Percentiles rank a stretch among this genome's conserved stretches.
phyloP scores from a whole-genome alignment of 2,888 invertebrate species.

The Drosophila siamana region DNA sequence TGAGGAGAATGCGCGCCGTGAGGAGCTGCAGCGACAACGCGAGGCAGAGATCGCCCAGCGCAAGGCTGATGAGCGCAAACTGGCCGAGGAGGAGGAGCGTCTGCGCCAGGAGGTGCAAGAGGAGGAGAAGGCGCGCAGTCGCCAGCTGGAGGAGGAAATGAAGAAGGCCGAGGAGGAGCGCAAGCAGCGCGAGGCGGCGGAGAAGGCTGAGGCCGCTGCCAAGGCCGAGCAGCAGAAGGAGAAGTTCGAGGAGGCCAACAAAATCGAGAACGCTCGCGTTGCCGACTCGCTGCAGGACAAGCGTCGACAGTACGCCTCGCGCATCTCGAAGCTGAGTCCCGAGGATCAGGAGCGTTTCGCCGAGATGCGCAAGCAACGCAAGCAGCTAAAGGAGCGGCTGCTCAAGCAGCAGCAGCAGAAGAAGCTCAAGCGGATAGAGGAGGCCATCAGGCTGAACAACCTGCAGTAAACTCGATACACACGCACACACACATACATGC shows the following conservation, averaged over 20 bases:
- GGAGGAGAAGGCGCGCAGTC: constrained; percentile 69
- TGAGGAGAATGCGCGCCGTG: constrained; percentile 78
- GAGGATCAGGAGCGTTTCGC: constrained; percentile 82
- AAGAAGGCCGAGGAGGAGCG: constrained; percentile 71
- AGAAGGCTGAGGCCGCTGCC: constrained; percentile 59
- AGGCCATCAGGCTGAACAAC: constrained; percentile 62
- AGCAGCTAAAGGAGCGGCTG: constrained; percentile 70
- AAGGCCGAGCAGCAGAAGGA: constrained; percentile 63
- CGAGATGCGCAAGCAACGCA: constrained; percentile 79
- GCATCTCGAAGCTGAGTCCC: constrained; percentile 78
- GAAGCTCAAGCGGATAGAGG: constrained; percentile 67
- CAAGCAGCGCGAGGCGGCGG: constrained; percentile 69
- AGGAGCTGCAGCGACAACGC: constrained; percentile 75
- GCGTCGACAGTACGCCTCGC: constrained; percentile 72
- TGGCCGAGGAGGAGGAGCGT: constrained; percentile 80
- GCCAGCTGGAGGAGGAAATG: constrained; percentile 67
- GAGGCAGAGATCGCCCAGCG: constrained; percentile 79
- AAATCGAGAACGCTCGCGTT: constrained; percentile 65
- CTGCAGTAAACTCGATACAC: constrained; percentile 53
- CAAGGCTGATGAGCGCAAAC: constrained; percentile 68
- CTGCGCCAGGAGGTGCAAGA: constrained; percentile 73
- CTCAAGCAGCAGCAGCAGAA: constrained; percentile 71
- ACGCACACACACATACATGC: constrained; percentile 24
- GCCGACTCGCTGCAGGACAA: constrained; percentile 61
- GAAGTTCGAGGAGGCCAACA: constrained; percentile 61